Percentiles rank a stretch among this genome's conserved stretches.
Evolutionary conservation across 2,113 vertebrate species (phyloP).

Genomic region (Apistogramma diplotaenia): DNA sequence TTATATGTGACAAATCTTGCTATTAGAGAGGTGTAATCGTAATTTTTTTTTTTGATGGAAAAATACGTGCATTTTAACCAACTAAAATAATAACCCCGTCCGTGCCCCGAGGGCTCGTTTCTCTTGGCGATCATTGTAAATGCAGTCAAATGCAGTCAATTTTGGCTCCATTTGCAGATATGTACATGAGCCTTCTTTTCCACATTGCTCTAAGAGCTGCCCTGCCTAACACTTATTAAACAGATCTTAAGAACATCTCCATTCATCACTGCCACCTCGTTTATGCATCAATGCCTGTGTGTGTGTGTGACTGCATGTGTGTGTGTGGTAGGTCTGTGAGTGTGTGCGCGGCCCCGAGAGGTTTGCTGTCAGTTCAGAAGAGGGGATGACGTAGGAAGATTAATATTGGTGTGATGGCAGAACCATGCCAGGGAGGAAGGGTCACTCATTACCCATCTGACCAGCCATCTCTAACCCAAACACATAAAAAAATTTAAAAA

Average conservation of each 20-base stretch:
- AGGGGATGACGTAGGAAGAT: constrained; percentile 62
- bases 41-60: neutral
- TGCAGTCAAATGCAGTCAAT: constrained; percentile 46
- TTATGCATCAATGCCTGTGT: constrained; percentile 61
- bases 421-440: constrained; percentile 68
- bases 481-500: no score
- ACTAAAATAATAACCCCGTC: neutral
- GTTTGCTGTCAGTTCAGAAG: constrained; percentile 46
- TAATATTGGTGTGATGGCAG: constrained; percentile 63
- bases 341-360: constrained; percentile 41
- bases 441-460: constrained; percentile 74
- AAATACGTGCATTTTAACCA: neutral
- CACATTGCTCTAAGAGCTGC: constrained; percentile 26
- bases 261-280: constrained; percentile 69
- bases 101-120: neutral
- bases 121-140: constrained; percentile 17
- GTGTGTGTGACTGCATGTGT: neutral
- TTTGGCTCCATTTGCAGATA: constrained; percentile 26
- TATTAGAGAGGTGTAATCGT: neutral
- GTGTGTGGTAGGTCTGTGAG: neutral
- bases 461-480: constrained; percentile 42
- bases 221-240: constrained; percentile 69
- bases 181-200: constrained; percentile 20
- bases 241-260: constrained; percentile 67
- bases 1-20: neutral